These are phyloP conservation scores for Spea hammondii DNA, from an alignment of 2,797 vertebrate species.

Conservation along the genomic window DNA sequence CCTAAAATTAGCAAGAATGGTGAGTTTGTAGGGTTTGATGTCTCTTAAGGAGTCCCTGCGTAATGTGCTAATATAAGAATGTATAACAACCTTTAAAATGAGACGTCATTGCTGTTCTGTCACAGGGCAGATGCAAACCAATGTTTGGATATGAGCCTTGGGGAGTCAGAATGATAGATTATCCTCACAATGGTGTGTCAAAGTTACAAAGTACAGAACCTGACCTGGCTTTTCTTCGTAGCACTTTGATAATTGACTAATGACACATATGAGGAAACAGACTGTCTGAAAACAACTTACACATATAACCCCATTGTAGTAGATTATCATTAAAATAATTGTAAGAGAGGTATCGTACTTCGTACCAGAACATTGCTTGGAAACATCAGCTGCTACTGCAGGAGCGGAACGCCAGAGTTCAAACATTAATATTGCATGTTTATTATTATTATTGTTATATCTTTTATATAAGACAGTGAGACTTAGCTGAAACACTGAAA, in stretches of 20 bases:
- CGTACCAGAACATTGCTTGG: background rate
- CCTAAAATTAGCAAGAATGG: background rate
- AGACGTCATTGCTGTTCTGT: no score
- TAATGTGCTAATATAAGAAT: no score
- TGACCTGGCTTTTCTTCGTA: constrained; percentile 25
- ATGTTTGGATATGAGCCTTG: constrained; percentile 35
- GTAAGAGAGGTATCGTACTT: background rate
- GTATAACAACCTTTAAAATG: no score
- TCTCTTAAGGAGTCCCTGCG: background rate
- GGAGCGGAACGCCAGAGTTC: background rate
- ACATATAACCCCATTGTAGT: constrained; percentile 4
- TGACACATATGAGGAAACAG: constrained; percentile 13
- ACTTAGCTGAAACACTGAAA: no score
- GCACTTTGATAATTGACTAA: constrained; percentile 21
- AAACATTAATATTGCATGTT: background rate
- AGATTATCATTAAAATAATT: constrained; percentile 14
- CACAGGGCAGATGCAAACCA: constrained; percentile 12
- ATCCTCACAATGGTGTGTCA: constrained; percentile 33
- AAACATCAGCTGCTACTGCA: background rate
- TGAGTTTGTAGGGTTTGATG: background rate
- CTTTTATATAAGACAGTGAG: background rate
- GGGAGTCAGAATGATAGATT: constrained; percentile 39
- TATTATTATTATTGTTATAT: background rate
- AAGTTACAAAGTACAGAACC: constrained; percentile 44
- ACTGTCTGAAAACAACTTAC: constrained; percentile 16